A percentile compares a stretch with the other conserved stretches of the same genome.
phyloP scores from a whole-genome alignment of 2,797 vertebrate species.

The Dromococcyx pavoninus region DNA sequence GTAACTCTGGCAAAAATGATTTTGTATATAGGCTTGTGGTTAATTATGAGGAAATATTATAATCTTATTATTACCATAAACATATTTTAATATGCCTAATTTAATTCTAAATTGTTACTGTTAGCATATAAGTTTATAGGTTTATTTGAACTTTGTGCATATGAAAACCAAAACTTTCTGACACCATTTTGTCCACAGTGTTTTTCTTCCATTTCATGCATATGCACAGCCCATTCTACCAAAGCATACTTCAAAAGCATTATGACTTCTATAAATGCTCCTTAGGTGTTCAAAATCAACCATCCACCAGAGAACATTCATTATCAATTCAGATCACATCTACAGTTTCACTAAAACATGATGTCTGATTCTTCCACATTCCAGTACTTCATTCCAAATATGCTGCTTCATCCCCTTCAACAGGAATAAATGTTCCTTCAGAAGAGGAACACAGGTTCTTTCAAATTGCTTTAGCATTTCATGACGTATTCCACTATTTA shows the following conservation, averaged over 20 bases:
- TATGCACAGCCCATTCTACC: neutral
- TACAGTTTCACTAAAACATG: neutral
- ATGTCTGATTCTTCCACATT: neutral
- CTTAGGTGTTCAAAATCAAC: neutral
- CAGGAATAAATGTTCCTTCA: neutral
- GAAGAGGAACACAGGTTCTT: neutral
- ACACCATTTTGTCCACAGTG: neutral
- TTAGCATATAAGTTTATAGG: neutral
- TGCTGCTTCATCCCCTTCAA: neutral
- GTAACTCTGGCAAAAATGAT: neutral
- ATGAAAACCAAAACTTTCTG: neutral
- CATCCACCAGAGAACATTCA: neutral
- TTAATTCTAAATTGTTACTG: neutral
- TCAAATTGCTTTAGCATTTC: neutral
- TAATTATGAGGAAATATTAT: neutral
- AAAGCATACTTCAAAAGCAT: neutral
- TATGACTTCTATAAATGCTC: neutral
- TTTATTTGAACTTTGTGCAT: neutral
- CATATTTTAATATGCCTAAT: neutral
- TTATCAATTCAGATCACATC: neutral
- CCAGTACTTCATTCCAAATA: neutral
- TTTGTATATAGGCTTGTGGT: neutral
- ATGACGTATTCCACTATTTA: constrained; percentile 6
- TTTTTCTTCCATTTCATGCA: neutral
- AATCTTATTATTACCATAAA: neutral